Base-by-base conservation (phyloP, 1,140 invertebrate genomes). In the Stegodyphus mimosarum region DNA sequence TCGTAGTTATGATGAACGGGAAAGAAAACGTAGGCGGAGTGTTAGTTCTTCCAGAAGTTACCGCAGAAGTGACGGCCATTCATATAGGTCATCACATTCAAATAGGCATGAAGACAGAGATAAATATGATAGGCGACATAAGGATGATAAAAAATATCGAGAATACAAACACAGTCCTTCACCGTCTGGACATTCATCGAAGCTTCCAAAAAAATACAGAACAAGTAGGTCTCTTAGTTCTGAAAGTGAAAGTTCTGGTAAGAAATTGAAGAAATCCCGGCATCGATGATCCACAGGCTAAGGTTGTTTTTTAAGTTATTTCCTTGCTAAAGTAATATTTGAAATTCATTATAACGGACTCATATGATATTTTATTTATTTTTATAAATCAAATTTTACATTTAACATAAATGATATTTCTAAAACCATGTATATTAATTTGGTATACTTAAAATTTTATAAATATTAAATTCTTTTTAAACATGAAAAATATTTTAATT, bases 211-310 rank as follows among this genome's bases (percentile, higher is more conserved):
- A 13, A 85, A 77, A 71, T 77, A 77, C 33, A 53, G 83, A 17
- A 50, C 73, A 2, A 80, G 78, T 76, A 71, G 83, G 48, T 85
- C 83, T 7, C 48, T 76, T 50, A 85, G 83, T 71, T 85, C 83
- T 13, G 83, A 85, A 18, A 50, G 66, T 71, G 73, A 77, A 51
- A 71, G 51, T 15, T 76, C 73, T 84, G 83, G 73, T 85, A 76
- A 77, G 74, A 85, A 85, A 77, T 71, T 50, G 50, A 83, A 74
- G 71, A 83, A 83, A 83, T 74, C 71, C 48, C 70, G 79, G 49
- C 66, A 73, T 83, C 79, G 18, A 53, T 83, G 71, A 83, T 11
- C 55, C 1, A 6, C 48, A 15, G 15, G 18, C 52, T 51, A 74
- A 73, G 79, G 79, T 66, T 74, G 60, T 73, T 74, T 18, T 74